A percentile compares a stretch with the other conserved stretches of the same genome.
Evolutionary conservation across 2,113 vertebrate species (phyloP).

Genomic region (Zapornia atra): DNA sequence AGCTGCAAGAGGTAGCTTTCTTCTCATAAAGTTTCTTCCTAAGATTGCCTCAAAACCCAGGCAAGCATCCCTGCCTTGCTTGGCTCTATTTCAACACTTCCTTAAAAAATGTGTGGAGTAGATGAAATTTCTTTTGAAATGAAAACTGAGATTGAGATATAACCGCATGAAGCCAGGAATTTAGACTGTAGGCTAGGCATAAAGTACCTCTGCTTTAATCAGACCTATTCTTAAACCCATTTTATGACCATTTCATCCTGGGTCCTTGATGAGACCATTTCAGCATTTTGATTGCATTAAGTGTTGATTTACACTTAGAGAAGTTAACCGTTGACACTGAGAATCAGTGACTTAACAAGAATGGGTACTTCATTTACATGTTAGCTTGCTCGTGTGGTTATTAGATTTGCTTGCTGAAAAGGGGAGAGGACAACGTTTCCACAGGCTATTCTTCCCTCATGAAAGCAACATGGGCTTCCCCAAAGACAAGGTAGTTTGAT

Average conservation of each 20-base stretch:
- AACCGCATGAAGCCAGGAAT: slow-evolving; percentile 1
- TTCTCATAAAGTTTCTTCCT: not conserved
- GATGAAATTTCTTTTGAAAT: slow-evolving; percentile 26
- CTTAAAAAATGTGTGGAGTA: not conserved
- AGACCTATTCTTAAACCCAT: not conserved
- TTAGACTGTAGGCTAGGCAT: not conserved
- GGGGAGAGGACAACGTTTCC: not conserved
- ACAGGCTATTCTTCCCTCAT: not conserved
- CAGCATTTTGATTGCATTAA: not conserved
- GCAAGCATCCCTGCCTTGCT: not conserved
- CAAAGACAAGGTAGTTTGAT: not conserved
- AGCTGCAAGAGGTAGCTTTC: not conserved
- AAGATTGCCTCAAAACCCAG: slow-evolving; percentile 1
- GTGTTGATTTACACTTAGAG: slow-evolving; percentile 19
- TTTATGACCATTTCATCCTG: not conserved
- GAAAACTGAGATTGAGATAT: not conserved
- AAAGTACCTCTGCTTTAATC: slow-evolving; percentile 25
- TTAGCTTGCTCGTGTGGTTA: not conserved
- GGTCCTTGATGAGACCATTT: slow-evolving; percentile 28
- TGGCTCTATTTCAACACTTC: not conserved
- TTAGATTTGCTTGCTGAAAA: not conserved
- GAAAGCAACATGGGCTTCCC: not conserved
- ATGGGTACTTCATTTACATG: not conserved
- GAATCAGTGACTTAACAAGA: not conserved
- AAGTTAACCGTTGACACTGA: not conserved